Conservation (phyloP, 2,797 vertebrate genomes). For the Eulemur albifrons region DNA sequence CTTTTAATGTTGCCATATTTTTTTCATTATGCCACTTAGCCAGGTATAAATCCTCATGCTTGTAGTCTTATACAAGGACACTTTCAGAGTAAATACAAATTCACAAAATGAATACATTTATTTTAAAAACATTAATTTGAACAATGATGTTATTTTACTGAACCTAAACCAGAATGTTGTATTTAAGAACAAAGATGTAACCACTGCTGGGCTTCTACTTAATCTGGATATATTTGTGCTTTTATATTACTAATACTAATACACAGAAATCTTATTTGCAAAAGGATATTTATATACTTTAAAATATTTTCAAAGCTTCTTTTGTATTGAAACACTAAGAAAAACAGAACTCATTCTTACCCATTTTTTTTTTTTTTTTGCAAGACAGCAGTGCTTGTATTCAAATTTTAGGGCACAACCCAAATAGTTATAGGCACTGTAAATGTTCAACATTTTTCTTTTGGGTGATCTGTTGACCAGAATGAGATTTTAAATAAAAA, state of each 20-base stretch:
- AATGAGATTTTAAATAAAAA: not conserved
- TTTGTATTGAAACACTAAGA: not conserved
- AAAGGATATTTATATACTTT: not conserved
- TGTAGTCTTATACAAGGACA: not conserved
- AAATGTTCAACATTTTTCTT: not conserved
- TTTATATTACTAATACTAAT: not conserved
- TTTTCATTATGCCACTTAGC: not conserved
- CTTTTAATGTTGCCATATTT: not conserved
- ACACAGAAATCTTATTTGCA: not conserved
- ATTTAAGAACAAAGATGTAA: not conserved
- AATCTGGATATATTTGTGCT: not conserved
- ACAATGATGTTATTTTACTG: not conserved
- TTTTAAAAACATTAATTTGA: not conserved
- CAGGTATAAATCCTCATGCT: not conserved
- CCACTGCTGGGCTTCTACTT: not conserved
- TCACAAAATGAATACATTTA: not conserved
- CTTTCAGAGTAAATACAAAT: not conserved
- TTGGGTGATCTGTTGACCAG: not conserved
- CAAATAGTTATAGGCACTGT: not conserved
- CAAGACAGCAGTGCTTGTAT: not conserved
- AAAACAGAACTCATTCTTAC: not conserved
- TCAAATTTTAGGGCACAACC: not conserved
- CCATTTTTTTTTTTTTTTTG: not conserved
- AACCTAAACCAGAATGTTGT: not conserved
- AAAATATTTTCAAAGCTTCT: not conserved